Percentiles rank a stretch among this genome's conserved stretches.
phyloP scores from a whole-genome alignment of 2,113 vertebrate species.

The Chionodraco myersi region DNA sequence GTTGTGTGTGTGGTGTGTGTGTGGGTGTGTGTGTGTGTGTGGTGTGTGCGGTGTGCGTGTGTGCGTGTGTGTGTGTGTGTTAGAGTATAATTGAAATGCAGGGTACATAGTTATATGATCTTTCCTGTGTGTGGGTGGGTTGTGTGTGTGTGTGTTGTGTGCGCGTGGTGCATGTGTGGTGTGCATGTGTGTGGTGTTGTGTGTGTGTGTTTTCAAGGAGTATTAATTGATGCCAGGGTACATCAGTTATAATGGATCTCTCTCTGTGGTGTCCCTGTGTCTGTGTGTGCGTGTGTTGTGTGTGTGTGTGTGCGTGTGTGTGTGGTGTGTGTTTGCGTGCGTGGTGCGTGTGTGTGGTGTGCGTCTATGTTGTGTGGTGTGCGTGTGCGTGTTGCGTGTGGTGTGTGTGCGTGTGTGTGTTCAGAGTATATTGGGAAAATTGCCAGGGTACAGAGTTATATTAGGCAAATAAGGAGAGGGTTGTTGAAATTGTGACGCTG shows the following conservation, averaged over 20 bases:
- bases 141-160: background rate
- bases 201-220: too few relatives aligned
- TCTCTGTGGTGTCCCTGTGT: too few relatives aligned
- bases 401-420: conserved; percentile 19
- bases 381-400: background rate
- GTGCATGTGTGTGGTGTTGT: background rate
- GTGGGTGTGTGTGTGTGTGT: too few relatives aligned
- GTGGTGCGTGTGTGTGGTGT: conserved; percentile 14
- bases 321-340: conserved; percentile 3
- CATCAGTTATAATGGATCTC: too few relatives aligned
- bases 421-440: background rate
- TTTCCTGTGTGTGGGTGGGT: too few relatives aligned
- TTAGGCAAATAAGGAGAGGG: conserved; percentile 18
- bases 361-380: background rate
- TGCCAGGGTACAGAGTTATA: conserved; percentile 27
- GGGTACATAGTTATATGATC: too few relatives aligned
- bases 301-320: background rate
- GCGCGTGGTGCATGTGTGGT: too few relatives aligned
- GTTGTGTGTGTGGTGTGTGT: too few relatives aligned
- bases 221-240: too few relatives aligned
- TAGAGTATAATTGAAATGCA: too few relatives aligned
- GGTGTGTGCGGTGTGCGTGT: too few relatives aligned
- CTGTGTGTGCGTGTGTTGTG: background rate
- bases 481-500: conserved; percentile 43
- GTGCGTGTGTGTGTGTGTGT: too few relatives aligned